These are phyloP conservation scores for Campoletis sonorensis DNA, from an alignment of 1,140 invertebrate genomes.

Conservation along the genomic window DNA sequence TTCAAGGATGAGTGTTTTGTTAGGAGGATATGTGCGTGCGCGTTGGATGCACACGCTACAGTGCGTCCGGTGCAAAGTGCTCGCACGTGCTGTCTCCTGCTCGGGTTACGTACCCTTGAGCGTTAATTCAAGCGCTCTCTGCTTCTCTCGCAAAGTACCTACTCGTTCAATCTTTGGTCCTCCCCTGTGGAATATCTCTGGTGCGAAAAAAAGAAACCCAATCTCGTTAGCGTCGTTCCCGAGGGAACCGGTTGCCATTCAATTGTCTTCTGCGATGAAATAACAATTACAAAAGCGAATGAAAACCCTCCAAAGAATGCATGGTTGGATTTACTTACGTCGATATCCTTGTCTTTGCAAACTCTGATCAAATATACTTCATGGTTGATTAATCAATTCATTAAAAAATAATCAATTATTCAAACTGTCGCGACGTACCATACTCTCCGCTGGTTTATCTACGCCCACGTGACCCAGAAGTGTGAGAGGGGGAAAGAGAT, in stretches of 20 bases:
- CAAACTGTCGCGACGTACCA: too few species aligned
- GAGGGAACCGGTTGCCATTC: neutral
- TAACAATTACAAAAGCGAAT: neutral
- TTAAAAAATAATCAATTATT: too few species aligned
- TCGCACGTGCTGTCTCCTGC: slow-evolving; percentile 33
- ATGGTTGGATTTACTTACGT: neutral
- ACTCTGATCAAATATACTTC: too few species aligned
- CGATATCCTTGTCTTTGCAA: neutral
- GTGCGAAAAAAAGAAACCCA: neutral
- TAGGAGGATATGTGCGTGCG: neutral
- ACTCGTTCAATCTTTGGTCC: slow-evolving; percentile 21
- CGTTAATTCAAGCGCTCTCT: slow-evolving; percentile 43
- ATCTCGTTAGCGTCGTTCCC: slow-evolving; percentile 22
- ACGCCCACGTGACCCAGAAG: too few species aligned
- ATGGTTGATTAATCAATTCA: too few species aligned
- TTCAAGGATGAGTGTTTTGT: too few species aligned
- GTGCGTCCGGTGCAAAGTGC: slow-evolving; percentile 39
- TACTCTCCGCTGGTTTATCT: too few species aligned
- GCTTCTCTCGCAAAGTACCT: neutral
- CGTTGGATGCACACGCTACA: slow-evolving; percentile 15
- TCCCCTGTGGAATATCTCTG: neutral
- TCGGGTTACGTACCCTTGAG: slow-evolving; percentile 36
- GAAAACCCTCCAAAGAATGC: neutral
- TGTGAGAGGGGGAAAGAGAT: too few species aligned
- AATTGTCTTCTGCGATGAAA: neutral